phyloP scores from a whole-genome alignment of 35 echinoderm and acorn worm species.

The Ophioderma brevispina region DNA sequence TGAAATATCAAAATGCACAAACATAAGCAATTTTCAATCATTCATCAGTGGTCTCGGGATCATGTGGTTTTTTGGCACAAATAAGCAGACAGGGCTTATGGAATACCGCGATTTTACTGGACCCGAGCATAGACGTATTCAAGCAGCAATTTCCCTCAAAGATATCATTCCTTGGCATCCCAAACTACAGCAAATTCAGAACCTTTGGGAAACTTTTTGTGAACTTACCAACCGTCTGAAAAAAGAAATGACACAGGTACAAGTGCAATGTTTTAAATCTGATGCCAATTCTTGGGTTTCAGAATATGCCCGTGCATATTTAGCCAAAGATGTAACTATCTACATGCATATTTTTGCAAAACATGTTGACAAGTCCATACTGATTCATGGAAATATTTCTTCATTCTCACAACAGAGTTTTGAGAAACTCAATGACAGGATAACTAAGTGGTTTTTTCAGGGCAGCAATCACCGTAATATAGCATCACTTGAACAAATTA shows the following conservation, averaged over 20 bases:
- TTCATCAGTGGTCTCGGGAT: conserved; percentile 33
- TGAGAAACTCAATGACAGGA: conserved; percentile 31
- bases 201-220: conserved; percentile 8
- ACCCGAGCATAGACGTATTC: conserved; percentile 53
- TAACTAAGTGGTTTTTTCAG: conserved; percentile 4
- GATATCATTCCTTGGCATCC: conserved; percentile 5
- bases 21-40: conserved; percentile 39
- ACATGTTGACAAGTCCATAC: conserved; percentile 31
- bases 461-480: background rate
- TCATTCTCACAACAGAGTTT: conserved; percentile 28
- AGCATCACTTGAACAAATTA: background rate
- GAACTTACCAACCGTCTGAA: conserved; percentile 7
- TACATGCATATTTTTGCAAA: conserved; percentile 61
- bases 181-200: background rate
- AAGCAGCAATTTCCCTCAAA: conserved; percentile 27
- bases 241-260: background rate
- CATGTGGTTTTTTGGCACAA: conserved; percentile 33
- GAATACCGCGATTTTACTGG: conserved; percentile 31
- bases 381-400: conserved; percentile 23
- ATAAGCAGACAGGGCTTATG: background rate
- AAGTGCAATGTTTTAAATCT: background rate
- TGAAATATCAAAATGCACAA: conserved; percentile 29
- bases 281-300: conserved; percentile 25
- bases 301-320: conserved; percentile 5
- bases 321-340: conserved; percentile 34